phyloP scores from a whole-genome alignment of 2,888 invertebrate species.

The Aricia artaxerxes region DNA sequence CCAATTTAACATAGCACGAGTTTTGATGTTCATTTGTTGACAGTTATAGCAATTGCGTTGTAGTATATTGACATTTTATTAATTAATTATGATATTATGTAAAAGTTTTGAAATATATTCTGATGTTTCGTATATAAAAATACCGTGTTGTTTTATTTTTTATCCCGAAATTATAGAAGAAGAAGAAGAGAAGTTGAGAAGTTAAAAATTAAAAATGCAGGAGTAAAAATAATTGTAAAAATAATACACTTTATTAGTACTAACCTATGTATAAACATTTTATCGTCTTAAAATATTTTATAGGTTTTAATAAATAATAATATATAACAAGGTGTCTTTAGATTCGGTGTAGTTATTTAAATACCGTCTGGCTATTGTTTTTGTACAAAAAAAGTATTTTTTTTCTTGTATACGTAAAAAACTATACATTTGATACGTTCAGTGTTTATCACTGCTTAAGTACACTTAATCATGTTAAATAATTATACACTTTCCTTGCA shows the following conservation, averaged over 20 bases:
- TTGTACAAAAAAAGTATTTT: background rate
- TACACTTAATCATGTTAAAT: background rate
- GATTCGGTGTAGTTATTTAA: background rate
- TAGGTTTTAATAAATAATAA: background rate
- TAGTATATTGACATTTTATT: slow-evolving; percentile 46
- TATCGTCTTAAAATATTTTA: background rate
- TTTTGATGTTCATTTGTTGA: slow-evolving; percentile 30
- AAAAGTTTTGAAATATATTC: slow-evolving; percentile 75
- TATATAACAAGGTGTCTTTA: background rate
- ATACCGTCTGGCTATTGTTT: background rate
- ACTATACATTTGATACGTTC: background rate
- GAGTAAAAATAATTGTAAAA: slow-evolving; percentile 5
- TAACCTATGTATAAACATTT: background rate
- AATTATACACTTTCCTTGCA: no score
- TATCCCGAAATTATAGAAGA: background rate
- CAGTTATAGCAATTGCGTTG: slow-evolving; percentile 38
- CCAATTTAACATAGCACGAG: slow-evolving; percentile 8
- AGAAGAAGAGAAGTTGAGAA: background rate
- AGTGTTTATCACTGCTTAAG: background rate
- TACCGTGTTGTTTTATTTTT: slow-evolving; percentile 52
- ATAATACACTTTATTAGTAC: background rate
- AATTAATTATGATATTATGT: slow-evolving; percentile 64
- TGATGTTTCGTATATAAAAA: slow-evolving; percentile 71
- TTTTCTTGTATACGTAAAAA: no score
- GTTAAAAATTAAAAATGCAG: background rate